Conservation (phyloP, 2,888 invertebrate genomes). For the Drosophila hawaiiensis region DNA sequence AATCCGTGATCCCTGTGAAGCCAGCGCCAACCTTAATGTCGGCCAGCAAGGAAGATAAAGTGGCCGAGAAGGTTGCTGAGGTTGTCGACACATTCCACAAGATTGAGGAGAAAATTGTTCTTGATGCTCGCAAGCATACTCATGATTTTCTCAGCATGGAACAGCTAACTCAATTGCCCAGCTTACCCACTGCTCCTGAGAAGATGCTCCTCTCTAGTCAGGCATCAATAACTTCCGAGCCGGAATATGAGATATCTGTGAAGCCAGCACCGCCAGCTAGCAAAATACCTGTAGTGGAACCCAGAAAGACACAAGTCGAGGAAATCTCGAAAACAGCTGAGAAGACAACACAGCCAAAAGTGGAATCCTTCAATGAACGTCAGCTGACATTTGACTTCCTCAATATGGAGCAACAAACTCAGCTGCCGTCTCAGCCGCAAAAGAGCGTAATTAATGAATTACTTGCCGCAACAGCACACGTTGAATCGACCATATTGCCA, state of each 20-base stretch:
- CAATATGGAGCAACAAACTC: constrained; percentile 68
- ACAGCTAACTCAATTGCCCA: constrained; percentile 71
- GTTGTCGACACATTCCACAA: constrained; percentile 68
- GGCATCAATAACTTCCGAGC: constrained; percentile 62
- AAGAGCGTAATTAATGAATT: constrained; percentile 45
- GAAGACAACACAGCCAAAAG: constrained; percentile 23
- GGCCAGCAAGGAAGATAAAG: constrained; percentile 40
- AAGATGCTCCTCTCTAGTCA: constrained; percentile 53
- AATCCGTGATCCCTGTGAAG: constrained; percentile 48
- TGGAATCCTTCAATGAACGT: constrained; percentile 49
- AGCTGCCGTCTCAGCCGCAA: constrained; percentile 43
- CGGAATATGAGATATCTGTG: constrained; percentile 54
- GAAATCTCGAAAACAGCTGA: constrained; percentile 35
- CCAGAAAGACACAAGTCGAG: constrained; percentile 49
- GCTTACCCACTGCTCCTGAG: constrained; percentile 37
- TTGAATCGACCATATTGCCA: constrained; percentile 43
- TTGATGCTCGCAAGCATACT: constrained; percentile 70
- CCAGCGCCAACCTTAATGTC: constrained; percentile 23
- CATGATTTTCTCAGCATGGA: constrained; percentile 79
- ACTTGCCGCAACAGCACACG: constrained; percentile 28
- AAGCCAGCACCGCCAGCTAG: constrained; percentile 52
- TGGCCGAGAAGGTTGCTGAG: constrained; percentile 56
- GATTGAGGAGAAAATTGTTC: constrained; percentile 57
- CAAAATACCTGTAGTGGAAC: constrained; percentile 57
- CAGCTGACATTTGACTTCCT: constrained; percentile 71